A percentile compares a stretch with the other conserved stretches of the same genome.
These are phyloP conservation scores for Mesitornis unicolor DNA, from an alignment of 2,113 vertebrate species.

Conservation along the genomic window DNA sequence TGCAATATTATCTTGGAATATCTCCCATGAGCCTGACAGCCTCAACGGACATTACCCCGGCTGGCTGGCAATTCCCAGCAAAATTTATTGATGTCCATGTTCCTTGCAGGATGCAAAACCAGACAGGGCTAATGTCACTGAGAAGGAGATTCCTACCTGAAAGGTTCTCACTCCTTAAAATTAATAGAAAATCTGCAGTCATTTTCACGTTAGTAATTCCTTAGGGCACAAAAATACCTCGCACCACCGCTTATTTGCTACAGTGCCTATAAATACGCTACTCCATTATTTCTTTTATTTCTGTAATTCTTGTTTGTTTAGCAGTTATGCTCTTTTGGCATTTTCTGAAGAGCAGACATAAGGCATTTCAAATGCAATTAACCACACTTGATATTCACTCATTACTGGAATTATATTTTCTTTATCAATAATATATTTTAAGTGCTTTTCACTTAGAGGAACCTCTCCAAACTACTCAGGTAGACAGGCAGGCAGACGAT, in stretches of 20 bases:
- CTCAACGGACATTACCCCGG: neutral
- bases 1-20: neutral
- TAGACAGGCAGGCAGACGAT: neutral
- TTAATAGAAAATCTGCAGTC: neutral
- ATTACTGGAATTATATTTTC: neutral
- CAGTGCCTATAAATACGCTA: neutral
- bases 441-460: neutral
- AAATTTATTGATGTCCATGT: neutral
- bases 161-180: neutral
- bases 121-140: neutral
- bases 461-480: neutral
- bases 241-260: neutral
- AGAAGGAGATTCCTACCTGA: neutral
- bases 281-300: neutral
- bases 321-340: neutral
- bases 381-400: neutral
- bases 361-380: neutral
- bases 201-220: neutral
- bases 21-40: fast-evolving
- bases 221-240: neutral
- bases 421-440: neutral
- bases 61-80: neutral
- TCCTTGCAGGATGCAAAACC: neutral
- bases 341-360: neutral
- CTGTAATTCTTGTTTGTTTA: neutral